A percentile compares a stretch with the other conserved stretches of the same genome.
These are phyloP conservation scores for Choreutis nemorana DNA, from an alignment of 2,888 invertebrate species.

Conservation along the genomic window DNA sequence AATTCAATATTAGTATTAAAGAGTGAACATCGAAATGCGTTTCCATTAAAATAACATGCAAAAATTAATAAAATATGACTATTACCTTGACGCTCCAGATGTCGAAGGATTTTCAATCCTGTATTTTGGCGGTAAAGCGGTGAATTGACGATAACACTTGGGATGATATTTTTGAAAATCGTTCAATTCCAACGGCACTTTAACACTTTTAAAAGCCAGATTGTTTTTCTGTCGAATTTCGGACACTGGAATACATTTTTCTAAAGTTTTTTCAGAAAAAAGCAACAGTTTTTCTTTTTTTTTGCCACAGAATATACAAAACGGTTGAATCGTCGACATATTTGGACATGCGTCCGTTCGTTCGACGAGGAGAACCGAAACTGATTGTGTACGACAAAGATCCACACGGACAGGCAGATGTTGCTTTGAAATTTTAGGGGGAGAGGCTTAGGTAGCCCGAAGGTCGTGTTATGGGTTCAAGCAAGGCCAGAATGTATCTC, in stretches of 20 bases:
- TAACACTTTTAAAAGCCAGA: background rate
- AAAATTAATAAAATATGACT: slow-evolving; percentile 1
- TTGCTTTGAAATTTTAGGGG: slow-evolving; percentile 1
- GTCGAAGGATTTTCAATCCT: slow-evolving; percentile 2
- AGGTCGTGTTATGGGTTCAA: background rate
- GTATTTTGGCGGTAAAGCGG: slow-evolving; percentile 2
- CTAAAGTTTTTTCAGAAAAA: slow-evolving; percentile 1
- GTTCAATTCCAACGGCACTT: slow-evolving; percentile 2
- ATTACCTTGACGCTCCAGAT: slow-evolving; percentile 1
- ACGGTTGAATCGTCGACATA: background rate
- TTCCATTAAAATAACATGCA: background rate
- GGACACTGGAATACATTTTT: slow-evolving; percentile 1
- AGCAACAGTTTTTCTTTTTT: background rate
- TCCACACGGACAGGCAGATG: background rate
- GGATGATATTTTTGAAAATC: slow-evolving; percentile 1
- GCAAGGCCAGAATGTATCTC: background rate
- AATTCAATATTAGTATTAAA: background rate
- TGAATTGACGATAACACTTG: slow-evolving; percentile 2
- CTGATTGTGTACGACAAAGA: background rate
- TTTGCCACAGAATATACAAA: slow-evolving; percentile 2
- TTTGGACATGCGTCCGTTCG: slow-evolving; percentile 2
- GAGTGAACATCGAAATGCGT: background rate
- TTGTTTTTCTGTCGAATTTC: slow-evolving; percentile 3
- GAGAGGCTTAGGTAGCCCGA: slow-evolving; percentile 1
- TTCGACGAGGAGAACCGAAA: slow-evolving; percentile 1